Evolutionary conservation across 2,797 vertebrate species (phyloP).

Genomic region (Micrastur ruficollis): DNA sequence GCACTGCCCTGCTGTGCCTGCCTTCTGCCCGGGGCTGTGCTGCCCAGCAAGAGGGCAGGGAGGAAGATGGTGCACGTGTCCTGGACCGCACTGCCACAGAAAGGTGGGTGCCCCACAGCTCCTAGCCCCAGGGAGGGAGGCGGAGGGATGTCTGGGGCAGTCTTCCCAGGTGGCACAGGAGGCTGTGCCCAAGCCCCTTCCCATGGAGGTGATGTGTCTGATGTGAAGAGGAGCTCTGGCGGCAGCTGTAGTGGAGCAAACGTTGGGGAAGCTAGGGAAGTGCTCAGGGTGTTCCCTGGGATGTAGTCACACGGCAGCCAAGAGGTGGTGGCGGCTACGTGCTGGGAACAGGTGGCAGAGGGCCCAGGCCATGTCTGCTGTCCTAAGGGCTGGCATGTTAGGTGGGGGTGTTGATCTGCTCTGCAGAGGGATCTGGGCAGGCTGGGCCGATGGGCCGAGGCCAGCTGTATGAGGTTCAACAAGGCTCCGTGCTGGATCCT

Average conservation of each 20-base stretch:
- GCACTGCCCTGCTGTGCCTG: neutral
- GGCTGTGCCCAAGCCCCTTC: neutral
- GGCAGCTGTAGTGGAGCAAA: neutral
- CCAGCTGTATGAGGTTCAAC: no score
- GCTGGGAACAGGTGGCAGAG: neutral
- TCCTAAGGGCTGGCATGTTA: neutral
- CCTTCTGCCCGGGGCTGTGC: neutral
- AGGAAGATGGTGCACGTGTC: neutral
- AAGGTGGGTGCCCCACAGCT: neutral
- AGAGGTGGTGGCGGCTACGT: neutral
- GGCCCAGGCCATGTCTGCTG: neutral
- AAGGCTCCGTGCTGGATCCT: no score
- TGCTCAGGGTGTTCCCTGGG: neutral
- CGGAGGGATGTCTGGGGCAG: neutral
- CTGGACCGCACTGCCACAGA: neutral
- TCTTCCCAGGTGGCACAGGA: neutral
- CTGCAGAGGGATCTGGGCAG: no score
- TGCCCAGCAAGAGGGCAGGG: neutral
- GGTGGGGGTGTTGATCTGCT: no score
- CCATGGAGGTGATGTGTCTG: fast-evolving
- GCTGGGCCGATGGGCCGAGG: no score
- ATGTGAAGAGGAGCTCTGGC: neutral
- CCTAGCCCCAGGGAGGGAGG: neutral
- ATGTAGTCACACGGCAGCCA: fast-evolving
- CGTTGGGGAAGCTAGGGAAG: neutral